Evolutionary conservation across 2,888 invertebrate genomes (phyloP).

Genomic region (Catocala sponsa): DNA sequence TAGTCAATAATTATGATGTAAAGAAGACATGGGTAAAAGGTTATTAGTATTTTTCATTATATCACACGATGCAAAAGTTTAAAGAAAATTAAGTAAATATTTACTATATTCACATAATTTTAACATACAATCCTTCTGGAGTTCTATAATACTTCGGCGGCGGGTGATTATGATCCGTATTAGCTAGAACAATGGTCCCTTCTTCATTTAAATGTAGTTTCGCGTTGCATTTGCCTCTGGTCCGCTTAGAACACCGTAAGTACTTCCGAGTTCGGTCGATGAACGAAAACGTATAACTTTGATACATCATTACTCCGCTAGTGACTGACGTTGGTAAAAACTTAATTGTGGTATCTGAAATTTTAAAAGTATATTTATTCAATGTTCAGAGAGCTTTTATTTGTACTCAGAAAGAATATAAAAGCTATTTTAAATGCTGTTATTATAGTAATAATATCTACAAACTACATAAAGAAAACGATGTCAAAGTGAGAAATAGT

Average conservation of each 20-base stretch:
- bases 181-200: conserved; percentile 31
- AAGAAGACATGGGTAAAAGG: too few relatives aligned
- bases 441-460: too few relatives aligned
- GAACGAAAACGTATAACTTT: conserved; percentile 50
- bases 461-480: too few relatives aligned
- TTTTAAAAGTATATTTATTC: too few relatives aligned
- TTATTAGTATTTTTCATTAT: too few relatives aligned
- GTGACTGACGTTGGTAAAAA: conserved; percentile 29
- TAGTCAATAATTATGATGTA: too few relatives aligned
- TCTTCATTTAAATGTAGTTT: conserved; percentile 37
- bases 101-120: conserved; percentile 14
- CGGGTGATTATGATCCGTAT: conserved; percentile 49
- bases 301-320: conserved; percentile 42
- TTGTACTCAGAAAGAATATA: not conserved
- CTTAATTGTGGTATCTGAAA: conserved; percentile 29
- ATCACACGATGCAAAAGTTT: too few relatives aligned
- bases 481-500: too few relatives aligned
- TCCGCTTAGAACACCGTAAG: conserved; percentile 56
- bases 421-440: too few relatives aligned
- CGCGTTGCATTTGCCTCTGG: conserved; percentile 52
- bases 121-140: conserved; percentile 28
- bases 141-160: conserved; percentile 33
- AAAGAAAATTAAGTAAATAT: too few relatives aligned
- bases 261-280: conserved; percentile 43
- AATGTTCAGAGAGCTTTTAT: too few relatives aligned